Evolutionary conservation across 2,888 invertebrate genomes (phyloP).

Genomic region (Hirudinaria manillensis): DNA sequence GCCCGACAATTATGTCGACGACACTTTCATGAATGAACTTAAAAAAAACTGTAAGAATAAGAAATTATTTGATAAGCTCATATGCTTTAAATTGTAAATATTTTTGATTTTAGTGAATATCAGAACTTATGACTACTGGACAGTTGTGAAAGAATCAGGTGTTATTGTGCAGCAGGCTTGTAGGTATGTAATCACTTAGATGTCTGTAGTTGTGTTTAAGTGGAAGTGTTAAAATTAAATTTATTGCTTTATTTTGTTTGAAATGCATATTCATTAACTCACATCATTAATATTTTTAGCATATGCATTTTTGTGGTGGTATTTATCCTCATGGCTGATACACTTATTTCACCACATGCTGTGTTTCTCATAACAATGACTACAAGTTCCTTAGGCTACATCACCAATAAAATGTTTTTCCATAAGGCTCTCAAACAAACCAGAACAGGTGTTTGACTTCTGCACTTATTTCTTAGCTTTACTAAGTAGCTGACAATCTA

Average conservation of each 20-base stretch:
- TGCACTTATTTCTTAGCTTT: background rate
- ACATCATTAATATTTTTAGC: conserved; percentile 40
- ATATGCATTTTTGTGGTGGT: conserved; percentile 50
- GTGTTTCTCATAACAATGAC: conserved; percentile 46
- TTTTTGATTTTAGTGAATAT: conserved; percentile 61
- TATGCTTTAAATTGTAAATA: background rate
- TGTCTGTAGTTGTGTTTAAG: too few relatives aligned
- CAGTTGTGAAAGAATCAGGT: conserved; percentile 71
- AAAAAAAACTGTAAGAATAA: conserved; percentile 64
- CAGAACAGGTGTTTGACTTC: conserved; percentile 6
- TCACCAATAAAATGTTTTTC: conserved; percentile 41
- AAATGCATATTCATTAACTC: background rate
- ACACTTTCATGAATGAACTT: conserved; percentile 75
- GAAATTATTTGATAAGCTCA: background rate
- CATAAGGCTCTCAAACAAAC: background rate
- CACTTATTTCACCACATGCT: conserved; percentile 44
- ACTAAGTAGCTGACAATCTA: background rate
- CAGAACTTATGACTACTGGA: conserved; percentile 65
- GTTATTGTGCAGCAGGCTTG: conserved; percentile 75
- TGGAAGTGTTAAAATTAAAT: too few relatives aligned
- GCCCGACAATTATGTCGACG: conserved; percentile 86
- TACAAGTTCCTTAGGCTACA: conserved; percentile 48
- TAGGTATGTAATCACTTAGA: conserved; percentile 43
- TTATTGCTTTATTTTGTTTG: background rate
- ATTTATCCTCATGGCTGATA: conserved; percentile 50